A percentile compares a stretch with the other conserved stretches of the same genome.
Evolutionary conservation across 2,888 invertebrate genomes (phyloP).

Genomic region (Andrena trimmerana): DNA sequence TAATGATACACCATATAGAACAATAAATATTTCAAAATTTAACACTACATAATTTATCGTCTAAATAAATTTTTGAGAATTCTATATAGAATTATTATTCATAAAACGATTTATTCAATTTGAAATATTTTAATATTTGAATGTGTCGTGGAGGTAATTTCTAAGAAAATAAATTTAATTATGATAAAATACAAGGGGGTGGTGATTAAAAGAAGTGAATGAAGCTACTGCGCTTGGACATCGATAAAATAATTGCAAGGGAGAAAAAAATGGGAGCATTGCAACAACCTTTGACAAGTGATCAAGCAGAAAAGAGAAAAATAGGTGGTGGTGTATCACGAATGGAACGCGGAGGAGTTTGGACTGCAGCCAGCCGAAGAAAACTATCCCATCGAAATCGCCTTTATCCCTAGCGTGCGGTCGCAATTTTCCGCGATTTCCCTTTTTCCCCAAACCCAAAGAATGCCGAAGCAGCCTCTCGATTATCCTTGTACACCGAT

Average conservation of each 20-base stretch:
- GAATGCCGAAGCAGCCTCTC: constrained; percentile 11
- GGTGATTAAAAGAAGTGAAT: background rate
- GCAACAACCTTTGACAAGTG: constrained; percentile 38
- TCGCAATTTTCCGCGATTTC: constrained; percentile 31
- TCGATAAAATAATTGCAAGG: background rate
- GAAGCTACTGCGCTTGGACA: background rate
- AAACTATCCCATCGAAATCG: constrained; percentile 66
- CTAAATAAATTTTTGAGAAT: too few species aligned
- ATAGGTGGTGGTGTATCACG: constrained; percentile 11
- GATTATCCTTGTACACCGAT: constrained; percentile 14
- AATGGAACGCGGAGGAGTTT: constrained; percentile 41
- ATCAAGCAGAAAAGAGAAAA: constrained; percentile 20
- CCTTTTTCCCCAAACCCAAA: constrained; percentile 9
- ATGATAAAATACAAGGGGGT: background rate
- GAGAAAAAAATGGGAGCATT: constrained; percentile 24
- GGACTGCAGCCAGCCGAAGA: constrained; percentile 72
- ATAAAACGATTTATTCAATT: too few species aligned
- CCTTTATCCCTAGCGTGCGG: constrained; percentile 54
- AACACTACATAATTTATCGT: too few species aligned
- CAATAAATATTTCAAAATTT: too few species aligned
- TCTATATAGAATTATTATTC: too few species aligned
- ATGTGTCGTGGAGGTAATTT: too few species aligned
- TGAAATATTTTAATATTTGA: too few species aligned
- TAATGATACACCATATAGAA: too few species aligned
- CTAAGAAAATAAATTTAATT: background rate